Percentiles rank a stretch among this genome's conserved stretches.
These are phyloP conservation scores for Tipula unca DNA, from an alignment of 2,888 invertebrate genomes.

Conservation along the genomic window DNA sequence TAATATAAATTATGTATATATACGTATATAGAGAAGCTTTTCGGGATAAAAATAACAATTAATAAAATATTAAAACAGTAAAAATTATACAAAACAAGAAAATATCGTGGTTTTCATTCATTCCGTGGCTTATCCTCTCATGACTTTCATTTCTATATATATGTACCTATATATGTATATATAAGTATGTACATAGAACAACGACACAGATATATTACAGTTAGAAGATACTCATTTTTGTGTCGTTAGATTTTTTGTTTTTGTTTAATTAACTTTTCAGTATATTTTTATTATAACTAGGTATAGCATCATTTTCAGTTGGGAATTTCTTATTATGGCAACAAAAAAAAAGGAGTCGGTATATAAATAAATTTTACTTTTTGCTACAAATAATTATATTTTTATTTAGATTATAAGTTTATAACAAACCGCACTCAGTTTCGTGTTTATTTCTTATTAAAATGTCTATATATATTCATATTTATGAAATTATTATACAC, in stretches of 20 bases:
- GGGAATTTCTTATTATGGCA: background rate
- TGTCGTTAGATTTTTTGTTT: background rate
- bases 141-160: background rate
- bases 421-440: no score
- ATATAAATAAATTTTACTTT: background rate
- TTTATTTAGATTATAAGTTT: no score
- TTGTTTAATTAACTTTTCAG: slow-evolving; percentile 2
- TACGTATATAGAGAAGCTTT: background rate
- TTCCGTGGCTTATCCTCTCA: background rate
- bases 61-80: background rate
- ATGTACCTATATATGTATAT: no score
- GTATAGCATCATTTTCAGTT: background rate
- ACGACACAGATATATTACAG: background rate
- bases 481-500: no score
- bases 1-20: background rate
- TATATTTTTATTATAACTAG: no score
- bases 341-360: background rate
- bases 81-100: background rate
- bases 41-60: background rate
- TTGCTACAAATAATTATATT: background rate
- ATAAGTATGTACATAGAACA: background rate
- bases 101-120: background rate
- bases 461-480: no score
- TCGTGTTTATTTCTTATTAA: no score
- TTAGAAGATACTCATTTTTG: background rate